Evolutionary conservation across 2,888 invertebrate species (phyloP).

Genomic region (Tachina fera): DNA sequence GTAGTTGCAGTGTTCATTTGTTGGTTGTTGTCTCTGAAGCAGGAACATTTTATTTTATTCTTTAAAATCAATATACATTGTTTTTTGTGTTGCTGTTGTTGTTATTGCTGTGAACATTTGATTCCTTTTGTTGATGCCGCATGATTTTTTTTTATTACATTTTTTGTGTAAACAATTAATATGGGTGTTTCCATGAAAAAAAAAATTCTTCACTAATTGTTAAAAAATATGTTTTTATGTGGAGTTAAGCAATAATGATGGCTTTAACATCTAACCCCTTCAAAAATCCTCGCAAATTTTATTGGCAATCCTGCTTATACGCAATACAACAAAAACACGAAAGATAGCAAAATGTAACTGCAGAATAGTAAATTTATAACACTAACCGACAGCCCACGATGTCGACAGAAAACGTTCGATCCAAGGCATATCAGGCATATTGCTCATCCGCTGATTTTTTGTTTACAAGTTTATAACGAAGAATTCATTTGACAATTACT

Average conservation of each 20-base stretch:
- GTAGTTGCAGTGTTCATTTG: slow-evolving; percentile 12
- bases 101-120: slow-evolving; percentile 49
- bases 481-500: too few relatives aligned
- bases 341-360: too few relatives aligned
- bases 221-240: background rate
- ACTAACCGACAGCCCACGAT: too few relatives aligned
- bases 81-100: slow-evolving; percentile 36
- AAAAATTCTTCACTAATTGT: background rate
- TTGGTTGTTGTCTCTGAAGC: slow-evolving; percentile 56
- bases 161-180: slow-evolving; percentile 11
- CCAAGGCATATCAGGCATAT: too few relatives aligned
- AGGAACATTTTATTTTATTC: slow-evolving; percentile 41
- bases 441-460: too few relatives aligned
- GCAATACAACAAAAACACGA: too few relatives aligned
- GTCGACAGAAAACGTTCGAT: too few relatives aligned
- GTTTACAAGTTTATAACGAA: too few relatives aligned
- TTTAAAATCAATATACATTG: slow-evolving; percentile 61
- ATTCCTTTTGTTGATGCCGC: slow-evolving; percentile 64
- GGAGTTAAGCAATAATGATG: background rate
- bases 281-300: too few relatives aligned
- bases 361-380: too few relatives aligned
- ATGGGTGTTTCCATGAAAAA: slow-evolving; percentile 45
- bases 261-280: too few relatives aligned
- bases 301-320: too few relatives aligned
- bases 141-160: background rate